A percentile compares a stretch with the other conserved stretches of the same genome.
phyloP scores from a whole-genome alignment of 2,888 invertebrate species.

The Litoditis marina region DNA sequence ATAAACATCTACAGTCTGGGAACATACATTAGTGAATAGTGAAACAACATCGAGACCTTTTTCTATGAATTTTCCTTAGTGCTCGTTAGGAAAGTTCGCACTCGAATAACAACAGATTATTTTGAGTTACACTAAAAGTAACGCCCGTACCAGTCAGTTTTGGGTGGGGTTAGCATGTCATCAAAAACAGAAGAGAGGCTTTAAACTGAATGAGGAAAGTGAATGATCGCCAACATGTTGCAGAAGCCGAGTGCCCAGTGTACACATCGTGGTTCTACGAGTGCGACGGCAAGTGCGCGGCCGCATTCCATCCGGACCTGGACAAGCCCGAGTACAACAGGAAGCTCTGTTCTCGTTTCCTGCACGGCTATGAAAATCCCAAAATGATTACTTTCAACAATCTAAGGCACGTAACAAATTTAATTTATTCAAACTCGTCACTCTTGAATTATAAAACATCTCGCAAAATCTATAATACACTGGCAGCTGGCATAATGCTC shows the following conservation, averaged over 20 bases:
- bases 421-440: too few relatives aligned
- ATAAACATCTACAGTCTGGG: neutral
- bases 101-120: too few relatives aligned
- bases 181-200: neutral
- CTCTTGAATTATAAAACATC: too few relatives aligned
- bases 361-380: neutral
- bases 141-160: too few relatives aligned
- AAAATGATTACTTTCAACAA: constrained; percentile 10
- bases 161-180: too few relatives aligned
- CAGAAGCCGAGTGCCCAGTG: neutral
- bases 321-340: constrained; percentile 7
- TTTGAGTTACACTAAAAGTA: too few relatives aligned
- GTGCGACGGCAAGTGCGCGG: constrained; percentile 2
- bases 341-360: constrained; percentile 12
- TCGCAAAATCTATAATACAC: too few relatives aligned
- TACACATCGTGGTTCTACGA: constrained; percentile 12
- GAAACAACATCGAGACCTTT: too few relatives aligned
- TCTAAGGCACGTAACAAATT: neutral
- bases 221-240: neutral
- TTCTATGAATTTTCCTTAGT: too few relatives aligned
- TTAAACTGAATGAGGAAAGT: neutral
- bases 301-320: neutral
- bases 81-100: too few relatives aligned
- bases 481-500: too few relatives aligned
- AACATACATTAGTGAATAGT: neutral